Percentiles rank a stretch among this genome's conserved stretches.
phyloP scores from a whole-genome alignment of 2,113 vertebrate species.

The Leptocoma aspasia region DNA sequence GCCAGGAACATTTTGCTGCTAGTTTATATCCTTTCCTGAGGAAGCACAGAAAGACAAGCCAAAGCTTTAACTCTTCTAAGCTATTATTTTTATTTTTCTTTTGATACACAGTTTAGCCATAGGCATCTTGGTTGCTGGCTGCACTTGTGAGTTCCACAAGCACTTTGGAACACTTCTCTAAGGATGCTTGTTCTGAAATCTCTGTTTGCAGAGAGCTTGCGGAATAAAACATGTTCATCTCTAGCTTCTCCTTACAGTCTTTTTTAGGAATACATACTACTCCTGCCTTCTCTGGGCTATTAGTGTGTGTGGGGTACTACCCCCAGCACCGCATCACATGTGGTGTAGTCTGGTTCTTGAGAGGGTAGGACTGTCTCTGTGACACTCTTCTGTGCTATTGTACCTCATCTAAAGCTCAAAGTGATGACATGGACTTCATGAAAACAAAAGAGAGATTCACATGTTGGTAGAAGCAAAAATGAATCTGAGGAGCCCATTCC shows the following conservation, averaged over 20 bases:
- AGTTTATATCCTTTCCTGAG: constrained; percentile 16
- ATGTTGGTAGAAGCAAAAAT: not conserved
- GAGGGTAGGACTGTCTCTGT: not conserved
- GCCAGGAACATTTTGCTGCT: constrained; percentile 3
- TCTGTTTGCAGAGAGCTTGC: not conserved
- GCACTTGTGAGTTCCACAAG: constrained; percentile 2
- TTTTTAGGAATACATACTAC: not conserved
- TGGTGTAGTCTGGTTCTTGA: too few species aligned
- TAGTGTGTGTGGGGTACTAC: not conserved
- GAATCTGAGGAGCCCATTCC: not conserved
- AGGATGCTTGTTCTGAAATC: not conserved
- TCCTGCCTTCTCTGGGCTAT: not conserved
- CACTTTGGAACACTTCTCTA: not conserved
- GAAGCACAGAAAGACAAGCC: constrained; percentile 11
- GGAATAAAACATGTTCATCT: not conserved
- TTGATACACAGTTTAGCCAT: constrained; percentile 40
- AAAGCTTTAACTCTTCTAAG: constrained; percentile 28
- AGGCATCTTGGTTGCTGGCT: constrained; percentile 3
- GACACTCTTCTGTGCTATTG: not conserved
- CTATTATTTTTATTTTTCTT: constrained; percentile 4
- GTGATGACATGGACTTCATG: not conserved
- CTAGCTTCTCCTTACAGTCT: rapidly evolving
- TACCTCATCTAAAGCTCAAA: not conserved
- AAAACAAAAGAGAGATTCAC: not conserved
- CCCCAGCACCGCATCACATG: not conserved